Evolutionary conservation across 2,797 vertebrate species (phyloP), one percentile per base, ranked within the genome.

Genomic region (Darevskia nairensis): DNA sequence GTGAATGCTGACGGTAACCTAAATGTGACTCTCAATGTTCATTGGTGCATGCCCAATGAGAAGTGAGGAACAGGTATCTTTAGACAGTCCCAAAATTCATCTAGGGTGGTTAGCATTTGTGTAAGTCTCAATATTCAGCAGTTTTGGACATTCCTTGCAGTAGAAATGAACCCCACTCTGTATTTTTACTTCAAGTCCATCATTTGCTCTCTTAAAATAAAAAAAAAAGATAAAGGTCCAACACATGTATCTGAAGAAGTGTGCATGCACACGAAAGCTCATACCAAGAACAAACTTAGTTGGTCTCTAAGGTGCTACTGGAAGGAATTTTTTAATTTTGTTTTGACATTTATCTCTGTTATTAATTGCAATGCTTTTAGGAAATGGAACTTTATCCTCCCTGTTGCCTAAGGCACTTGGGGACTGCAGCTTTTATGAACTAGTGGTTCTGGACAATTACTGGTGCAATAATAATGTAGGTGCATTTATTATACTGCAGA

Each of bases 381-480:
- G 79, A 86, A 21, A 50, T 91, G 87, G 86, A 82, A 84, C 29
- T 75, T 71, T 82, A 21, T 7, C 71, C 91, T 72, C 4, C 0
- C 84, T 82, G 39, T 46, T 1, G 23, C 69, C 25, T 75, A 84
- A 66, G 1, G 0, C 72, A 88, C 11, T 15, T 13, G 4, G 50
- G 50, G 50, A 55, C 13, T 55, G 50, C 50, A 15, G 13, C 50
- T 55, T 89, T 85, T 69, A 13, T 55, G 77, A 27, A 66, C 35
- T 59, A 0, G 23, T 80, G 86, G 50, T 2, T 41, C 35, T 46
- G 3, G 11, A 41, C 29, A 77, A 0, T 46, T 1, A 0, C 41
- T 41, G 75, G 10, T 85, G 80, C 46, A 41, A 27, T 0, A 0
- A 71, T 68, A 19, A 23, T 0, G 0, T 39, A 39, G 72, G 11